Evolutionary conservation across 2,113 vertebrate species (phyloP).

Genomic region (Phaetusa simplex): DNA sequence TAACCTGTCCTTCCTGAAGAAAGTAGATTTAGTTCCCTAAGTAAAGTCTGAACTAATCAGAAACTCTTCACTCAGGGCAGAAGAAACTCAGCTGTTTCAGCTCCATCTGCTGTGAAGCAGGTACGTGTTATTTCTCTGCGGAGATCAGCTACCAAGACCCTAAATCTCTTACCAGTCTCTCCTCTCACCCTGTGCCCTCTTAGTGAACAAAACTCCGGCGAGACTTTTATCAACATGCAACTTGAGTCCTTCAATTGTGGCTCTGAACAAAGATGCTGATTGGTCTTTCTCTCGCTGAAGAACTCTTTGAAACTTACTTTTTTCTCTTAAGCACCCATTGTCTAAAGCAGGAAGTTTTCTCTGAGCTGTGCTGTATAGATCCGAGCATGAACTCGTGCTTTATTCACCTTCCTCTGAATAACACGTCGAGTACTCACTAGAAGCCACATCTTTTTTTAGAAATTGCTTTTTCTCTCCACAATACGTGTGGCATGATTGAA

Average conservation of each 20-base stretch:
- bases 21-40: not conserved
- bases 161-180: not conserved
- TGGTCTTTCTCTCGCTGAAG: not conserved
- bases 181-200: not conserved
- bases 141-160: not conserved
- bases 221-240: not conserved
- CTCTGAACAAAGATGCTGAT: conserved; percentile 48
- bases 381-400: not conserved
- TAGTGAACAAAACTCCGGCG: not conserved
- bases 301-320: not conserved
- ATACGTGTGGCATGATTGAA: not conserved
- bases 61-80: not conserved
- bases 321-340: not conserved
- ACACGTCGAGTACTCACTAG: not conserved
- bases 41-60: not conserved
- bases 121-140: not conserved
- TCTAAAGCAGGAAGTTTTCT: not conserved
- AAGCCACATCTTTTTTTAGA: conserved; percentile 9
- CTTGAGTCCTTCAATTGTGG: not conserved
- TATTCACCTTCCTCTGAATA: conserved; percentile 1
- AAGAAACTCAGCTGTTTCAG: not conserved
- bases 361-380: not conserved
- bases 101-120: not conserved
- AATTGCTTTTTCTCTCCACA: not conserved
- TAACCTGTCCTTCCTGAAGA: not conserved